These are phyloP conservation scores for Alexandromys fortis DNA, from an alignment of 2,113 vertebrate species.

Conservation along the genomic window DNA sequence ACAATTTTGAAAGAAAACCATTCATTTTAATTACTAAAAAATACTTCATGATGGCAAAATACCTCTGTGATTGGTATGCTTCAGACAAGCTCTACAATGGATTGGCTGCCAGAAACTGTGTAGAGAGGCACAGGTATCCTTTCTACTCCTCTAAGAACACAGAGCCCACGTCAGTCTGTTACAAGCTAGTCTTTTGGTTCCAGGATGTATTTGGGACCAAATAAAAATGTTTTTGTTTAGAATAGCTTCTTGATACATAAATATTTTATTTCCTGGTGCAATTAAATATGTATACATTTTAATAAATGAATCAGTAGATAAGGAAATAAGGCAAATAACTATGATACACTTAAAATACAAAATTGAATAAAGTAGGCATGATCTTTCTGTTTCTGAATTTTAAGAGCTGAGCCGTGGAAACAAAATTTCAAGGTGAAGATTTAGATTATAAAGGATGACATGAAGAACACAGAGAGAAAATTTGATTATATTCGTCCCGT, in stretches of 20 bases:
- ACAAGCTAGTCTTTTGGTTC: not conserved
- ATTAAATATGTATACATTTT: not conserved
- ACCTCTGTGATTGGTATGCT: not conserved
- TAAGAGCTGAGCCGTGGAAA: not conserved
- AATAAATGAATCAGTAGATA: not conserved
- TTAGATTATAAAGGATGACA: not conserved
- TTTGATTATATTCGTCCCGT: not conserved
- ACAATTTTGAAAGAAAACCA: not conserved
- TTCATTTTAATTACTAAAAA: not conserved
- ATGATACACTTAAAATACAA: not conserved
- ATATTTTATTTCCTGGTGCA: not conserved
- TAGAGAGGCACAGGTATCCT: not conserved
- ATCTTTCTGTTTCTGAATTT: not conserved
- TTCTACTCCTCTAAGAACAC: not conserved
- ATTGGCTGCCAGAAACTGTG: not conserved
- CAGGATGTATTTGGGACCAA: too few relatives aligned
- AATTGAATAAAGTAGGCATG: not conserved
- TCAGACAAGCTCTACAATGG: not conserved
- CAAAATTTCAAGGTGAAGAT: not conserved
- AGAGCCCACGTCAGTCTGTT: not conserved
- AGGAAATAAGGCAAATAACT: not conserved
- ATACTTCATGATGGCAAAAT: not conserved
- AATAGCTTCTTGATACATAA: not conserved
- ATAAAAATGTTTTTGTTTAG: not conserved
- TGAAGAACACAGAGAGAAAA: not conserved